These are phyloP conservation scores for Cataglyphis hispanica DNA, from an alignment of 1,140 invertebrate genomes.

Conservation along the genomic window DNA sequence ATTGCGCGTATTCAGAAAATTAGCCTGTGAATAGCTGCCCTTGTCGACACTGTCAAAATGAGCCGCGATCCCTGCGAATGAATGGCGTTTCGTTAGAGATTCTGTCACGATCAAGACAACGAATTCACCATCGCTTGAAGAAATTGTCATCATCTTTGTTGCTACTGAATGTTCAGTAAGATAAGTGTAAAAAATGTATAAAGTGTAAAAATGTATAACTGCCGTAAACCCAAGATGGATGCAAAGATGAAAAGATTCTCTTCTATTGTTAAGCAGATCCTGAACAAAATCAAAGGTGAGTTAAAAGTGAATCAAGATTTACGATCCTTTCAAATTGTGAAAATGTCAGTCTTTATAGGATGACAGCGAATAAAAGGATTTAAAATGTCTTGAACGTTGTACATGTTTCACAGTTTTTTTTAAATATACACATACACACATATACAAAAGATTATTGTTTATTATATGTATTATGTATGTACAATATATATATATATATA, in stretches of 20 bases:
- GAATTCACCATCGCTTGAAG: constrained; percentile 5
- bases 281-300: not conserved
- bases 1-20: constrained; percentile 73
- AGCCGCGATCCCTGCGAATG: constrained; percentile 35
- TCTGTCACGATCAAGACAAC: constrained; percentile 49
- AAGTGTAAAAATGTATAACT: constrained; percentile 32
- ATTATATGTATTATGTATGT: no score
- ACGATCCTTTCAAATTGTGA: not conserved
- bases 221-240: not conserved
- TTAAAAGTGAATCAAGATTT: not conserved
- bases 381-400: not conserved
- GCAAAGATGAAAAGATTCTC: constrained; percentile 33
- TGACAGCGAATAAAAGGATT: constrained; percentile 6
- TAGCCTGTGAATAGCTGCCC: constrained; percentile 66
- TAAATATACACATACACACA: no score
- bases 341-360: constrained; percentile 18
- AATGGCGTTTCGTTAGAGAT: constrained; percentile 59
- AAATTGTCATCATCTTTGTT: constrained; percentile 42
- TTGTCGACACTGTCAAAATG: constrained; percentile 33
- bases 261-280: constrained; percentile 13
- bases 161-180: not conserved
- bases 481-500: no score
- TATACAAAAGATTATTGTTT: not conserved
- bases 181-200: constrained; percentile 30
- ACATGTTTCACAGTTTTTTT: not conserved